Evolutionary conservation across 2,888 invertebrate species (phyloP).

Genomic region (Morpho deidamia): DNA sequence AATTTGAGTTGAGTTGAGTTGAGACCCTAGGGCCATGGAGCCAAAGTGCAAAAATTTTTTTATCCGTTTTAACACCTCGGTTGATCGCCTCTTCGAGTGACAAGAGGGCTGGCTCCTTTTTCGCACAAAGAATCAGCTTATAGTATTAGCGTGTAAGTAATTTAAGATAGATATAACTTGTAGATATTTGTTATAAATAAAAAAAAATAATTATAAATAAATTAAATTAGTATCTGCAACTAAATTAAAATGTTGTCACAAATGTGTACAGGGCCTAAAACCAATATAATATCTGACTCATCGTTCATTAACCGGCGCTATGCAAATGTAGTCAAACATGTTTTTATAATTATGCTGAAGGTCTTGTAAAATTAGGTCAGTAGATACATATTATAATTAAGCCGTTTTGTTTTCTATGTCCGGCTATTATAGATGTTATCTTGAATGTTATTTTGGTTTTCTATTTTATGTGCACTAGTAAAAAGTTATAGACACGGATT

Average conservation of each 20-base stretch:
- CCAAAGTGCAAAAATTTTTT: too few species aligned
- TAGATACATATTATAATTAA: not conserved
- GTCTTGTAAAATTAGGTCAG: constrained; percentile 8
- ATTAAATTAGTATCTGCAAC: not conserved
- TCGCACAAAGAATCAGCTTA: too few species aligned
- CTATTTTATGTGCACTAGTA: too few species aligned
- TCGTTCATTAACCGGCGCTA: constrained; percentile 26
- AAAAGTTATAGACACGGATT: too few species aligned
- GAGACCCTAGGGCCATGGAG: too few species aligned
- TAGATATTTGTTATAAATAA: not conserved
- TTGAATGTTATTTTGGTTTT: constrained; percentile 6
- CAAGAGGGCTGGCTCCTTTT: too few species aligned
- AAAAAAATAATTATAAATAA: not conserved
- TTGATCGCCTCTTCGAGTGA: too few species aligned
- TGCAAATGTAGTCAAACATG: constrained; percentile 28
- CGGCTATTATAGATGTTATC: not conserved
- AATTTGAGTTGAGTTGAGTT: too few species aligned
- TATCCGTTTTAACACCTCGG: too few species aligned
- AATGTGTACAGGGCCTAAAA: not conserved
- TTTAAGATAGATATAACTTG: too few species aligned
- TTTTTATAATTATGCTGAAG: constrained; percentile 29
- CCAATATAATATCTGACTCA: constrained; percentile 23
- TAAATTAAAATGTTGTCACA: not conserved
- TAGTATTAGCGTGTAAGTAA: too few species aligned
- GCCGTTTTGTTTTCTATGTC: constrained; percentile 15